Conservation (phyloP, 2,113 vertebrate genomes). For the Pyxicephalus adspersus region DNA sequence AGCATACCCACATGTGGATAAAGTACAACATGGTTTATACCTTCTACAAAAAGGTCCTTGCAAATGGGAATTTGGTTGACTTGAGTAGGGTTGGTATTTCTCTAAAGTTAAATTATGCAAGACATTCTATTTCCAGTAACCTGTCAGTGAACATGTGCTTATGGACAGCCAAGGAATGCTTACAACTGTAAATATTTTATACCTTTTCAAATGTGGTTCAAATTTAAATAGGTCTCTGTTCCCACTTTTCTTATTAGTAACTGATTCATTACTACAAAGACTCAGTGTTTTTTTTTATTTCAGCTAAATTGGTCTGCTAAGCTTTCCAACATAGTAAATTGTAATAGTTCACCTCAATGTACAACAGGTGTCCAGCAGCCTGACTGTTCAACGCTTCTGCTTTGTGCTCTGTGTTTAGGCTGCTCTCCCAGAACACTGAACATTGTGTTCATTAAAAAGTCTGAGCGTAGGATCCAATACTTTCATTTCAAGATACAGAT, state of each 20-base stretch:
- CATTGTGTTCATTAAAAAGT: conserved; percentile 7
- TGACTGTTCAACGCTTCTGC: background rate
- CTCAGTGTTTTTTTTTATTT: conserved; percentile 25
- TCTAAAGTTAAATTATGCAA: background rate
- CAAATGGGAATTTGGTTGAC: background rate
- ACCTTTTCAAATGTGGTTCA: conserved; percentile 48
- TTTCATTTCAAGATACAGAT: conserved; percentile 59
- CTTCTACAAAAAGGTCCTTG: too few species aligned
- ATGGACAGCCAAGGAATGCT: conserved; percentile 18
- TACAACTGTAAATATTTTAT: conserved; percentile 38
- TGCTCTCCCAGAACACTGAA: conserved; percentile 14
- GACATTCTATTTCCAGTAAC: background rate
- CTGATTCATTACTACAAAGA: conserved; percentile 47
- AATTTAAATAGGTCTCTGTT: conserved; percentile 40
- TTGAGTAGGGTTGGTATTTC: background rate
- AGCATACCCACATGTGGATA: too few species aligned
- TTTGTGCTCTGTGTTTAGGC: conserved; percentile 14
- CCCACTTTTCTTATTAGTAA: conserved; percentile 51
- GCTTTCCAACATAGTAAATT: conserved; percentile 43
- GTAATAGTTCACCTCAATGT: accelerated
- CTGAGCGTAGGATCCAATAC: conserved; percentile 12
- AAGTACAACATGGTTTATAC: too few species aligned
- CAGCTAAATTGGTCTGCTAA: conserved; percentile 42
- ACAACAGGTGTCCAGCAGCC: accelerated
- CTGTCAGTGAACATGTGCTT: conserved; percentile 15